Evolutionary conservation across 2,113 vertebrate genomes (phyloP), one percentile per base, ranked within the genome.

Genomic region (Xiphias gladius): DNA sequence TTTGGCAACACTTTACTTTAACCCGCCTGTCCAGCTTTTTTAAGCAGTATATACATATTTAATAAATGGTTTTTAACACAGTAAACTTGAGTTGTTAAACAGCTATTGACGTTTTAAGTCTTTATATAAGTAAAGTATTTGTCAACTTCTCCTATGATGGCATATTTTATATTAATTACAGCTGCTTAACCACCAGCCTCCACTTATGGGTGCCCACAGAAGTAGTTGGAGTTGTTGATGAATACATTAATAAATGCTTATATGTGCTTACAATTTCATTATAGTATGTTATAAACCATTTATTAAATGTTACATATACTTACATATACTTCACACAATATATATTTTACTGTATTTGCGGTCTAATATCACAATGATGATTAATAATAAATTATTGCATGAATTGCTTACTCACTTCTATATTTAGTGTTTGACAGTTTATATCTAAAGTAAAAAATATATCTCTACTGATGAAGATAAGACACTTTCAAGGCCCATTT

Each of bases 401-500:
- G 0, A 30, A 26, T 6, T 54, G 52, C 6, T 62, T 55, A 37
- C 28, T 59, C 58, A 52, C 3, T 61, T 72, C 3, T 13, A 26
- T 43, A 17, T 79, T 43, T 16, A 35, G 11, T 28, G 69, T 75
- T 57, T 59, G 0, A 39, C 0, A 71, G 32, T 39, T 82, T 55
- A 72, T 52, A 52, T 77, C 6, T 28, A 37, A n/a, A 48, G 35
- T 61, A 37, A 77, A 66, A 79, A 54, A n/a, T n/a, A 79, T 43
- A 64, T 37, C 35, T 26, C 24, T 3, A 7, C 35, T 79, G 73
- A 88, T 80, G 39, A 70, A 75, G 69, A 87, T 54, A 52, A 79
- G 82, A 58, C 26, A 1, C 0, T 80, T 75, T 86, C 61, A 82
- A 64, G 88, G 83, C 22, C 68, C 67, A 80, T 88, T 88, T 86